These are phyloP conservation scores for Diplodus puntazzo DNA, from an alignment of 2,797 vertebrate species.

Conservation along the genomic window DNA sequence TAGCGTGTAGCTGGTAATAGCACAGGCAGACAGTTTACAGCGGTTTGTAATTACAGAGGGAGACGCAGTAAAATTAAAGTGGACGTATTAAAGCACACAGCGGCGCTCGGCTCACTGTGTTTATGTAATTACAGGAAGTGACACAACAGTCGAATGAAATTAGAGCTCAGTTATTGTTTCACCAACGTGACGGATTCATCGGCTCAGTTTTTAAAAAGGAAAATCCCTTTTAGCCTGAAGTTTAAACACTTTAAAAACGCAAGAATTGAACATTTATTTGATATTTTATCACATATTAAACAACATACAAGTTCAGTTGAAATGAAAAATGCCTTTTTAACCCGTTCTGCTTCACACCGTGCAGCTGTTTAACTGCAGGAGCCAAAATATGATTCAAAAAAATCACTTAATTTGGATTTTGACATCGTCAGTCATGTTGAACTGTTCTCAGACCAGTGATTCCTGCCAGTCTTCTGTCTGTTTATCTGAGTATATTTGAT, in stretches of 20 bases:
- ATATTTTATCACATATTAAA: too few relatives aligned
- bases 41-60: conserved; percentile 53
- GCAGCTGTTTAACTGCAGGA: too few relatives aligned
- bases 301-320: too few relatives aligned
- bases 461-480: too few relatives aligned
- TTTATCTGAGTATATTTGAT: too few relatives aligned
- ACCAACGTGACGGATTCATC: background rate
- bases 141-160: conserved; percentile 29
- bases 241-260: background rate
- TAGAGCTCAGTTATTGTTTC: conserved; percentile 12
- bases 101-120: conserved; percentile 41
- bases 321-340: too few relatives aligned
- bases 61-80: conserved; percentile 31
- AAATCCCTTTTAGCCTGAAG: background rate
- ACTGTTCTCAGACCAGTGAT: too few relatives aligned
- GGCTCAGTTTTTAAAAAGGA: background rate
- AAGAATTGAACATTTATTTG: too few relatives aligned
- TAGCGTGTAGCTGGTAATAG: conserved; percentile 42
- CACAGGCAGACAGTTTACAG: conserved; percentile 20
- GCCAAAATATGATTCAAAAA: too few relatives aligned
- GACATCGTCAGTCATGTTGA: too few relatives aligned
- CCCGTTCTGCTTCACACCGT: too few relatives aligned
- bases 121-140: conserved; percentile 64
- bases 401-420: too few relatives aligned
- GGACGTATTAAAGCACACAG: conserved; percentile 28